phyloP scores from a whole-genome alignment of 2,888 invertebrate genomes.

The Drosophila yooni region DNA sequence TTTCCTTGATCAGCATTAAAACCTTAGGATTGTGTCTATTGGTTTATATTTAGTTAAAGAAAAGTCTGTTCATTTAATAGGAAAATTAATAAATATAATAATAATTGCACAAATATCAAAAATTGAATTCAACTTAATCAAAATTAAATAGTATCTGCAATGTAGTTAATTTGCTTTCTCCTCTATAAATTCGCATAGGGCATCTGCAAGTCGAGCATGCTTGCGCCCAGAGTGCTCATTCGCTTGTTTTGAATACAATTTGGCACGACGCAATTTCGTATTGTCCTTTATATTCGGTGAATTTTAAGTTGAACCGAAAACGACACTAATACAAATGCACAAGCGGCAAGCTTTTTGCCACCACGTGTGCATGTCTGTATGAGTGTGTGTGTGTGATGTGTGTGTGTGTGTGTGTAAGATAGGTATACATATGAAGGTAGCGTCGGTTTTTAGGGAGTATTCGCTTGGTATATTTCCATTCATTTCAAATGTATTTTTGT shows the following conservation, averaged over 20 bases:
- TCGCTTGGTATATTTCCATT: slow-evolving; percentile 70
- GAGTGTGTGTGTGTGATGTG: slow-evolving; percentile 18
- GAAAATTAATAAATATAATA: background rate
- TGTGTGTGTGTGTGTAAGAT: slow-evolving; percentile 16
- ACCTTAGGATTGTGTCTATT: background rate
- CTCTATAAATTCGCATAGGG: slow-evolving; percentile 10
- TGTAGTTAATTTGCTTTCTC: background rate
- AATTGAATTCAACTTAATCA: background rate
- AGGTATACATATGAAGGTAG: slow-evolving; percentile 31
- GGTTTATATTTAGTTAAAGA: background rate
- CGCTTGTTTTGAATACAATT: slow-evolving; percentile 55
- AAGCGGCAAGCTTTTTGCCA: slow-evolving; percentile 49
- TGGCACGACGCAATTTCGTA: slow-evolving; percentile 72
- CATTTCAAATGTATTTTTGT: slow-evolving; percentile 63
- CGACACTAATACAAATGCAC: slow-evolving; percentile 40
- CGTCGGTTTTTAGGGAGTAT: slow-evolving; percentile 17
- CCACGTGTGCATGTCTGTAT: slow-evolving; percentile 2
- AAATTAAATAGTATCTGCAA: background rate
- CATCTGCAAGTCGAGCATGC: slow-evolving; percentile 14
- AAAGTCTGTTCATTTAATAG: background rate
- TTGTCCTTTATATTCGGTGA: slow-evolving; percentile 62
- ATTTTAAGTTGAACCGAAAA: slow-evolving; percentile 41
- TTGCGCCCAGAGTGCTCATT: background rate
- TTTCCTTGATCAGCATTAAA: background rate
- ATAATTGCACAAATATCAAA: background rate